phyloP scores from a whole-genome alignment of 2,888 invertebrate species.

The Agelastica alni region DNA sequence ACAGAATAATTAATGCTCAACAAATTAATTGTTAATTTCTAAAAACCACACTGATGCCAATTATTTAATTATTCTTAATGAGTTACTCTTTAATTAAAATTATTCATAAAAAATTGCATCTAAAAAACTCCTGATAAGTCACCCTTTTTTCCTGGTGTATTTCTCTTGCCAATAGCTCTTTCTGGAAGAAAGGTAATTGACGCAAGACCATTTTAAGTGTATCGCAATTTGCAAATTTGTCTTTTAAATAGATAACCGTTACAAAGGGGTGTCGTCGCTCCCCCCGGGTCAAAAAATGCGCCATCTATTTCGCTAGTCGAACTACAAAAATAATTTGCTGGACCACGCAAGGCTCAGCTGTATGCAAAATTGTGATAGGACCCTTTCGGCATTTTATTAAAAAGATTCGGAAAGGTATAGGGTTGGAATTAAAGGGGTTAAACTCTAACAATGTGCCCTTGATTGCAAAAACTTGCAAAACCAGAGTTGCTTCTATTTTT shows the following conservation, averaged over 20 bases:
- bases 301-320: slow-evolving; percentile 24
- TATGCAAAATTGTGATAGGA: slow-evolving; percentile 31
- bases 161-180: too few relatives aligned
- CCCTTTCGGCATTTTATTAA: slow-evolving; percentile 30
- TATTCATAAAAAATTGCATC: too few relatives aligned
- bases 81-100: too few relatives aligned
- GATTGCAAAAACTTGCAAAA: slow-evolving; percentile 43
- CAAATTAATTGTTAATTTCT: too few relatives aligned
- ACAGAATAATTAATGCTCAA: too few relatives aligned
- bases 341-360: slow-evolving; percentile 28
- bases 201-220: not conserved
- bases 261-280: slow-evolving; percentile 11
- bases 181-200: too few relatives aligned
- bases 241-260: slow-evolving; percentile 10
- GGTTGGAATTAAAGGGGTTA: slow-evolving; percentile 35
- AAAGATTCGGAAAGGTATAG: slow-evolving; percentile 34
- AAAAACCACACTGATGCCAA: too few relatives aligned
- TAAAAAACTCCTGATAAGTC: too few relatives aligned
- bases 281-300: slow-evolving; percentile 24
- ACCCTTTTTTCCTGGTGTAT: too few relatives aligned
- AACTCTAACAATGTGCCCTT: slow-evolving; percentile 37
- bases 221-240: not conserved
- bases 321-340: slow-evolving; percentile 25
- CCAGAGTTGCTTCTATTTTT: slow-evolving; percentile 33
- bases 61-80: too few relatives aligned